These are phyloP conservation scores for Cyclopterus lumpus DNA, from an alignment of 2,797 vertebrate genomes.

Conservation along the genomic window DNA sequence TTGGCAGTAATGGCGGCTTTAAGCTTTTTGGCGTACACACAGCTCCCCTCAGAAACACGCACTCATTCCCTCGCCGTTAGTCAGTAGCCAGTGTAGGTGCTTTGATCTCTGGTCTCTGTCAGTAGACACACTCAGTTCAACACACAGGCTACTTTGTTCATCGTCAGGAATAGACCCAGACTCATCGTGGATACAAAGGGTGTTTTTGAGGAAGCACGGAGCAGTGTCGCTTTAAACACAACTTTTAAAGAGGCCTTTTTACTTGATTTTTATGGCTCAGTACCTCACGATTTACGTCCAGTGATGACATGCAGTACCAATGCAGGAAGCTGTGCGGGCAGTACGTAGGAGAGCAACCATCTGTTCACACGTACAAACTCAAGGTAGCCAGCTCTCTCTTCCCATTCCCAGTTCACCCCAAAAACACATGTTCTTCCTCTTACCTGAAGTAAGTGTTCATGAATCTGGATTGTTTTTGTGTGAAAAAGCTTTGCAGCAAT, in stretches of 20 bases:
- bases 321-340: too few relatives aligned
- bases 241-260: neutral
- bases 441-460: too few relatives aligned
- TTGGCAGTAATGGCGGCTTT: constrained; percentile 1
- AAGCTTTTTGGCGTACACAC: constrained; percentile 26
- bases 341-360: neutral
- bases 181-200: constrained; percentile 17
- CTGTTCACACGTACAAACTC: too few relatives aligned
- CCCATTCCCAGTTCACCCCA: too few relatives aligned
- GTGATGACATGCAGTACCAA: neutral
- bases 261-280: neutral
- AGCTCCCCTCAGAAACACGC: constrained; percentile 3
- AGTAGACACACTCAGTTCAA: constrained; percentile 20
- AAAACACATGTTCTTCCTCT: too few relatives aligned
- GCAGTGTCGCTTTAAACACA: constrained; percentile 2
- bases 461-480: too few relatives aligned
- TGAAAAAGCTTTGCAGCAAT: neutral
- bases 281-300: neutral
- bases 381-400: too few relatives aligned
- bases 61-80: constrained; percentile 20
- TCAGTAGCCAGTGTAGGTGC: constrained; percentile 30
- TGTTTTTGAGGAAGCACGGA: neutral
- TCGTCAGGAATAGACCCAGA: constrained; percentile 19
- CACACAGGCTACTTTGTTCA: constrained; percentile 61
- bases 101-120: constrained; percentile 54